These are phyloP conservation scores for Diaperis boleti DNA, from an alignment of 2,888 invertebrate genomes.

Conservation along the genomic window DNA sequence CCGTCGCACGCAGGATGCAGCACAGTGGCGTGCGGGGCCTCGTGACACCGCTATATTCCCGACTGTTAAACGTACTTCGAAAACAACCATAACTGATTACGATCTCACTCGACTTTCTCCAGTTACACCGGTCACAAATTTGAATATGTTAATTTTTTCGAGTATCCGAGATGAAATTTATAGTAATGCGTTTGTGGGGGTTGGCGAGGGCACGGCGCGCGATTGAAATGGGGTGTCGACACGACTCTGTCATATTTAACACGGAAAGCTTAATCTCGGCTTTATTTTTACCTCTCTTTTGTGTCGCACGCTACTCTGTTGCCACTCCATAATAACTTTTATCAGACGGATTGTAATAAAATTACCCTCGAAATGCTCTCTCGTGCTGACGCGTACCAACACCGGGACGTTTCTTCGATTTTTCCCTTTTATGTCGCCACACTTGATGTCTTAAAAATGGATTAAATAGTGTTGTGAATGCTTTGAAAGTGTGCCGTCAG, in stretches of 20 bases:
- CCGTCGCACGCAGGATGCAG: too few relatives aligned
- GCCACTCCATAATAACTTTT: constrained; percentile 37
- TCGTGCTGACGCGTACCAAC: constrained; percentile 38
- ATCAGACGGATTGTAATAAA: constrained; percentile 30
- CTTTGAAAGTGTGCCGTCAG: too few relatives aligned
- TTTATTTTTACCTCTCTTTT: constrained; percentile 38
- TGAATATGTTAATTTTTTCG: constrained; percentile 63
- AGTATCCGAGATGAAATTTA: constrained; percentile 58
- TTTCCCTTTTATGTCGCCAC: too few relatives aligned
- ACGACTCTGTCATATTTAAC: constrained; percentile 60
- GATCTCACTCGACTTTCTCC: constrained; percentile 59
- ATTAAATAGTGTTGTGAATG: too few relatives aligned
- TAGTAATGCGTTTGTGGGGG: constrained; percentile 60
- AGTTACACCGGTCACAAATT: constrained; percentile 55
- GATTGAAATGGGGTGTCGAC: constrained; percentile 65
- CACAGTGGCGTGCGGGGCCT: constrained; percentile 52
- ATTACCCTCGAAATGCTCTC: constrained; percentile 20
- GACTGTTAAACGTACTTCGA: constrained; percentile 50
- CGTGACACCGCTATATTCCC: constrained; percentile 49
- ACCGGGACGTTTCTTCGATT: too few relatives aligned
- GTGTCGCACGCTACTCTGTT: constrained; percentile 39
- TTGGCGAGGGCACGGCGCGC: constrained; percentile 59
- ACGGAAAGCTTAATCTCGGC: constrained; percentile 52
- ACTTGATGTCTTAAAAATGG: too few relatives aligned
- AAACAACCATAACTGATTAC: constrained; percentile 62